Conservation (phyloP, 2,888 invertebrate species). For the Alloplasta piceator region DNA sequence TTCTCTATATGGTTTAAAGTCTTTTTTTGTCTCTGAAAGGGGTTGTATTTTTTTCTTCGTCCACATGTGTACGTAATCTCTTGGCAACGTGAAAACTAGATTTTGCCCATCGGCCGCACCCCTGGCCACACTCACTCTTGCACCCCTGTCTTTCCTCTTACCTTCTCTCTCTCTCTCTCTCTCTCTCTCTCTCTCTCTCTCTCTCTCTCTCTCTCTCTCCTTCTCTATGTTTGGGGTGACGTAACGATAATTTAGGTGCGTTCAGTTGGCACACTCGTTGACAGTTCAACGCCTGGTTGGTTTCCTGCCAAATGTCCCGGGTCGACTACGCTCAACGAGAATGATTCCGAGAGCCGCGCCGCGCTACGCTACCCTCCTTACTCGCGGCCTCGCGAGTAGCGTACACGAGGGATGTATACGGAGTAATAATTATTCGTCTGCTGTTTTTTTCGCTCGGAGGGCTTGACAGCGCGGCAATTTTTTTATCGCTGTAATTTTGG, state of each 20-base stretch:
- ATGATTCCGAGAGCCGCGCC: slow-evolving; percentile 25
- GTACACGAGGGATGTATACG: slow-evolving; percentile 6
- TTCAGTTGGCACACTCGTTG: slow-evolving; percentile 75
- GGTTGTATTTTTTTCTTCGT: slow-evolving; percentile 37
- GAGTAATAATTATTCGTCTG: slow-evolving; percentile 24
- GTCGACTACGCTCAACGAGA: slow-evolving; percentile 7
- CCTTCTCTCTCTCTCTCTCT: slow-evolving; percentile 8
- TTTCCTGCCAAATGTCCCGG: slow-evolving; percentile 71
- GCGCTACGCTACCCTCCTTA: slow-evolving; percentile 33
- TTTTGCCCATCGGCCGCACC: slow-evolving; percentile 48
- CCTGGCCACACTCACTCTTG: background rate
- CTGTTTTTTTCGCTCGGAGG: background rate
- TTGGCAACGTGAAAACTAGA: slow-evolving; percentile 65
- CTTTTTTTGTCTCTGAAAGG: slow-evolving; percentile 27
- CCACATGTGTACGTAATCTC: slow-evolving; percentile 62
- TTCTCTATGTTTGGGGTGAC: slow-evolving; percentile 67
- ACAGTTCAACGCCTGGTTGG: slow-evolving; percentile 70
- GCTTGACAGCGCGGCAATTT: slow-evolving; percentile 2
- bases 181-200: slow-evolving; percentile 7
- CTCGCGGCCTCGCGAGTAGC: slow-evolving; percentile 29
- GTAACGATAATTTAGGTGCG: slow-evolving; percentile 78
- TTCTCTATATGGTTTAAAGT: slow-evolving; percentile 24
- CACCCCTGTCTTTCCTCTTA: background rate
- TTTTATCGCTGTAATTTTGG: background rate
- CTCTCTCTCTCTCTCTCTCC: slow-evolving; percentile 6